phyloP scores from a whole-genome alignment of 2,113 vertebrate genomes.

The Columbina picui region DNA sequence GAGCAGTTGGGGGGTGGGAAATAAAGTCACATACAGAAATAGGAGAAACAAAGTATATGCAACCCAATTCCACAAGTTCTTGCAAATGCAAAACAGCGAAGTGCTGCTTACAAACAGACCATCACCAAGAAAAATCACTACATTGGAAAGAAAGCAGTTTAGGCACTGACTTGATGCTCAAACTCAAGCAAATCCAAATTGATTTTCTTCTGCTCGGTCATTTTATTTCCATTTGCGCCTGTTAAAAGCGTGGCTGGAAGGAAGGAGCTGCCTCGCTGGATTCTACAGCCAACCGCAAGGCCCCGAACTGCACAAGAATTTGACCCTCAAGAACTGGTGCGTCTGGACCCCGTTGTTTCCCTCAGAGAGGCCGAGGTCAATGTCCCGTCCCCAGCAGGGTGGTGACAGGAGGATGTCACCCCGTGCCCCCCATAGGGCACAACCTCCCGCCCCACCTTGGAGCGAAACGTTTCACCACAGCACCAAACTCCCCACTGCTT shows the following conservation, averaged over 20 bases:
- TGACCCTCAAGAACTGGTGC: no score
- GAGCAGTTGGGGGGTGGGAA: rapidly evolving
- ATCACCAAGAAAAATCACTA: no score
- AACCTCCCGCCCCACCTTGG: not conserved
- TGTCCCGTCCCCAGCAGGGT: no score
- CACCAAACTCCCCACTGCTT: not conserved
- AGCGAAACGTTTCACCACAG: not conserved
- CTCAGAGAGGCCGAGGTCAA: no score
- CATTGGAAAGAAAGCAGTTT: not conserved
- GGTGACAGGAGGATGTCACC: no score
- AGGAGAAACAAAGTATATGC: not conserved
- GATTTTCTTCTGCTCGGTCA: not conserved
- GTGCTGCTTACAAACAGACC: not conserved
- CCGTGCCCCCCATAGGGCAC: not conserved
- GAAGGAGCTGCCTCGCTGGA: not conserved
- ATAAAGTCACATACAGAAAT: not conserved
- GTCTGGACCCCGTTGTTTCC: no score
- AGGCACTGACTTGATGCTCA: not conserved
- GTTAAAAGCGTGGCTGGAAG: not conserved
- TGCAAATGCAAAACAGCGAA: not conserved
- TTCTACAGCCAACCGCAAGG: not conserved
- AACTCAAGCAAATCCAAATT: not conserved
- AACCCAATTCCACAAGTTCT: not conserved
- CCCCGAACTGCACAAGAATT: not conserved
- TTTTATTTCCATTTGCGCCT: not conserved